Evolutionary conservation across 2,113 vertebrate species (phyloP).

Genomic region (Oncorhynchus gorbuscha): DNA sequence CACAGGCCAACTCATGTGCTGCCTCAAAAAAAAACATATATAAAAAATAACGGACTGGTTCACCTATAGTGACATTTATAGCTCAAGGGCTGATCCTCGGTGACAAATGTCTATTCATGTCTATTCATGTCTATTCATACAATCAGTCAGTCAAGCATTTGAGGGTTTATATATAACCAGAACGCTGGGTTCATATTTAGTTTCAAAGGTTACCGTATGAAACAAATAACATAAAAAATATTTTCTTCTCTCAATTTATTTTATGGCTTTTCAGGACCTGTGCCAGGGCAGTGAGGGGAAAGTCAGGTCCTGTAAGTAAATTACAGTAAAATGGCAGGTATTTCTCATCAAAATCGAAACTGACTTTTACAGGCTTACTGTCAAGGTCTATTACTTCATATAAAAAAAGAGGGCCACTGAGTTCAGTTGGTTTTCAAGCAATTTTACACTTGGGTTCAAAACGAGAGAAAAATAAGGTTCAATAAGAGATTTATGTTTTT

Average conservation of each 20-base stretch:
- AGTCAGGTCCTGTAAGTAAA: constrained; percentile 94
- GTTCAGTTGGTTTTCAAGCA: constrained; percentile 71
- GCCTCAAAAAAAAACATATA: constrained; percentile 81
- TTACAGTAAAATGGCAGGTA: constrained; percentile 95
- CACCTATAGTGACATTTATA: no score
- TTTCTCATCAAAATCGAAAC: constrained; percentile 91
- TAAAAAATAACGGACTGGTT: constrained; percentile 43
- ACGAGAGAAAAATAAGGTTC: constrained; percentile 67
- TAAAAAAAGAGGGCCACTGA: constrained; percentile 59
- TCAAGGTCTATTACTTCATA: constrained; percentile 80
- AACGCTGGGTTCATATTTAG: constrained; percentile 56
- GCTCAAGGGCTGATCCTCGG: no score
- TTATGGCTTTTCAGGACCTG: constrained; percentile 89
- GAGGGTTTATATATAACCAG: constrained; percentile 21
- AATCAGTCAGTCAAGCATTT: background rate
- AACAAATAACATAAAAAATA: constrained; percentile 64
- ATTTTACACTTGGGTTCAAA: constrained; percentile 75
- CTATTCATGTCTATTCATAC: no score
- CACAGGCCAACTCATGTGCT: constrained; percentile 69
- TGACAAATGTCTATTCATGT: no score
- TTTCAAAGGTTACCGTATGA: constrained; percentile 69
- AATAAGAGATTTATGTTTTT: constrained; percentile 64
- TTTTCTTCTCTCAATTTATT: constrained; percentile 86
- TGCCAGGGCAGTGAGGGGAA: constrained; percentile 81
- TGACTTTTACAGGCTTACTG: constrained; percentile 84